Evolutionary conservation across 2,113 vertebrate genomes (phyloP).

Genomic region (Bettongia penicillata): DNA sequence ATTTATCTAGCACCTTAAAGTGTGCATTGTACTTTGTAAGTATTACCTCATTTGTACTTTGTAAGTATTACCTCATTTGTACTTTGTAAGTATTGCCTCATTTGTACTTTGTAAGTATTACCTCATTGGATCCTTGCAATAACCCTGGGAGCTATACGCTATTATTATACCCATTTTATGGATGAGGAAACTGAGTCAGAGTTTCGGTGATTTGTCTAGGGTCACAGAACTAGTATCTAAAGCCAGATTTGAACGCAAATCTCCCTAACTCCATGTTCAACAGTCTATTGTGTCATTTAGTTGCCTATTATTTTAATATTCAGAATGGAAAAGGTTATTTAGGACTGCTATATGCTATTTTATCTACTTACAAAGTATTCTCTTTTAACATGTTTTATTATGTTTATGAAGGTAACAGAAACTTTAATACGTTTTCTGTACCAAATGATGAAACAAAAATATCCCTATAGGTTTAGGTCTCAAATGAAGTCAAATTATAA

Average conservation of each 20-base stretch:
- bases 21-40: neutral
- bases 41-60: neutral
- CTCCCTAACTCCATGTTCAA: neutral
- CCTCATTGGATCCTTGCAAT: neutral
- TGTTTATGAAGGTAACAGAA: slow-evolving; percentile 47
- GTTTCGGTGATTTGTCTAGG: neutral
- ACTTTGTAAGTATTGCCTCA: neutral
- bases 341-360: slow-evolving; percentile 4
- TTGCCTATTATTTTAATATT: neutral
- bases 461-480: slow-evolving; percentile 60
- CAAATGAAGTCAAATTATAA: slow-evolving; percentile 72
- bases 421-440: slow-evolving; percentile 38
- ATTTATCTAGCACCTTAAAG: neutral
- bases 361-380: slow-evolving; percentile 27
- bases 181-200: neutral
- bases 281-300: neutral
- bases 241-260: neutral
- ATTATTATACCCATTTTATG: neutral
- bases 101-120: too few relatives aligned
- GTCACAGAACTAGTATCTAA: neutral
- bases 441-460: slow-evolving; percentile 59
- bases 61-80: neutral
- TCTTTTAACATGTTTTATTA: slow-evolving; percentile 34
- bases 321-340: slow-evolving; percentile 24
- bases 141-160: neutral